Conservation (phyloP, 2,113 vertebrate species). For the Rattus rattus region DNA sequence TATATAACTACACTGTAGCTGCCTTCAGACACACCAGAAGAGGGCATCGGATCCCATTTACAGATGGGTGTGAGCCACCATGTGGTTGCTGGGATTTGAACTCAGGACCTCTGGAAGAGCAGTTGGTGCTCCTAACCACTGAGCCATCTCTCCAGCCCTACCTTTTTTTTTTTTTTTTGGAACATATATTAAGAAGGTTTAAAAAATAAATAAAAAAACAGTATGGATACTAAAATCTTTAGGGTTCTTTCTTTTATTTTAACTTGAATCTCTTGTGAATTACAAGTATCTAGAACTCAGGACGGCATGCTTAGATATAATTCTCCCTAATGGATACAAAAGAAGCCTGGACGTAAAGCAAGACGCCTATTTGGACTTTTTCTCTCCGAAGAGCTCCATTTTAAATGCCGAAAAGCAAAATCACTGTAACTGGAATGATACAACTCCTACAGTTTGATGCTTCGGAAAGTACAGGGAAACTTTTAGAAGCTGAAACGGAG, state of each 20-base stretch:
- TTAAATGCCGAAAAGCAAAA: slow-evolving; percentile 45
- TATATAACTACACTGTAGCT: too few species aligned
- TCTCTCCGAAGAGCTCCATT: slow-evolving; percentile 19
- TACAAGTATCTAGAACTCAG: slow-evolving; percentile 30
- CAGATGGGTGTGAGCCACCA: too few species aligned
- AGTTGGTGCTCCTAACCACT: too few species aligned
- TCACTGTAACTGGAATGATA: slow-evolving; percentile 2
- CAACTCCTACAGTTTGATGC: slow-evolving; percentile 36
- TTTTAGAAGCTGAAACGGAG: not conserved
- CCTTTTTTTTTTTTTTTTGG: not conserved
- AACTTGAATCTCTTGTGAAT: slow-evolving; percentile 48
- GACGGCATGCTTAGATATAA: slow-evolving; percentile 49
- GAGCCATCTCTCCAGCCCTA: too few species aligned
- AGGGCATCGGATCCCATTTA: too few species aligned
- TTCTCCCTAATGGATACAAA: slow-evolving; percentile 69
- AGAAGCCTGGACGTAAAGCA: slow-evolving; percentile 50
- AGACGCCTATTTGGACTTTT: not conserved
- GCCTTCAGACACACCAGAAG: too few species aligned
- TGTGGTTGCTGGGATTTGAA: too few species aligned
- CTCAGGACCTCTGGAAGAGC: too few species aligned
- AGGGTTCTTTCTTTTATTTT: not conserved
- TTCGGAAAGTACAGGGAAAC: slow-evolving; percentile 57
- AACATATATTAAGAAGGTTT: not conserved
- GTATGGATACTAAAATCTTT: not conserved
- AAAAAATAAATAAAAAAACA: not conserved